Percentiles rank a stretch among this genome's conserved stretches.
Evolutionary conservation across 1,140 invertebrate species (phyloP).

Genomic region (Dendrolimus punctatus): DNA sequence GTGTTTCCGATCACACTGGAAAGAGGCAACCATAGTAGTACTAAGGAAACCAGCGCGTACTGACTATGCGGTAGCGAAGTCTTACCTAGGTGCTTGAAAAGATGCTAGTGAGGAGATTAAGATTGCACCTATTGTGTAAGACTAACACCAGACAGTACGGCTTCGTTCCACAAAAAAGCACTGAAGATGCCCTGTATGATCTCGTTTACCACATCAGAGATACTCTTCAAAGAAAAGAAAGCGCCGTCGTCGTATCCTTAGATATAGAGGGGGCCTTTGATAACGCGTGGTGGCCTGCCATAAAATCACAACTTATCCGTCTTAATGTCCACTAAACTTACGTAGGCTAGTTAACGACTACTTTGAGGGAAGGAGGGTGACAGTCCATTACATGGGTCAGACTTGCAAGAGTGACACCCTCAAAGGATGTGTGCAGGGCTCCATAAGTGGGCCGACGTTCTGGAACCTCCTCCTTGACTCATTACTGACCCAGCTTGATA

Average conservation of each 20-base stretch:
- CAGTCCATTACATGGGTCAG: too few relatives aligned
- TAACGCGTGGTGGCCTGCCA: constrained; percentile 2
- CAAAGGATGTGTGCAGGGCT: too few relatives aligned
- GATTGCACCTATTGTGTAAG: too few relatives aligned
- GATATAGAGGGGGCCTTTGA: constrained; percentile 1
- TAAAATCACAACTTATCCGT: neutral
- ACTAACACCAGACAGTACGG: neutral
- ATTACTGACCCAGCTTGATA: too few relatives aligned
- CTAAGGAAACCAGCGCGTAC: neutral
- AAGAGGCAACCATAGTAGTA: neutral
- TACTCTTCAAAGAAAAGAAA: neutral
- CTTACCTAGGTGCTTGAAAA: neutral
- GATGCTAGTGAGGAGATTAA: too few relatives aligned
- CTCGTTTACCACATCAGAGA: neutral
- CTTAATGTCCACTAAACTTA: too few relatives aligned
- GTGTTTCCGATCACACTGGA: neutral
- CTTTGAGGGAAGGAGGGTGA: too few relatives aligned
- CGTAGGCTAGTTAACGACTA: too few relatives aligned
- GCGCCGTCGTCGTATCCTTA: neutral
- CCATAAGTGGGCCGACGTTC: too few relatives aligned
- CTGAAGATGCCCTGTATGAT: constrained; percentile 1
- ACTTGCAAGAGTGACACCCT: too few relatives aligned
- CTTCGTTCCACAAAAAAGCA: neutral
- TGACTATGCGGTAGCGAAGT: neutral
- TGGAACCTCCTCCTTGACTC: too few relatives aligned